These are phyloP conservation scores for Yponomeuta sedellus DNA, from an alignment of 2,888 invertebrate species.

Conservation along the genomic window DNA sequence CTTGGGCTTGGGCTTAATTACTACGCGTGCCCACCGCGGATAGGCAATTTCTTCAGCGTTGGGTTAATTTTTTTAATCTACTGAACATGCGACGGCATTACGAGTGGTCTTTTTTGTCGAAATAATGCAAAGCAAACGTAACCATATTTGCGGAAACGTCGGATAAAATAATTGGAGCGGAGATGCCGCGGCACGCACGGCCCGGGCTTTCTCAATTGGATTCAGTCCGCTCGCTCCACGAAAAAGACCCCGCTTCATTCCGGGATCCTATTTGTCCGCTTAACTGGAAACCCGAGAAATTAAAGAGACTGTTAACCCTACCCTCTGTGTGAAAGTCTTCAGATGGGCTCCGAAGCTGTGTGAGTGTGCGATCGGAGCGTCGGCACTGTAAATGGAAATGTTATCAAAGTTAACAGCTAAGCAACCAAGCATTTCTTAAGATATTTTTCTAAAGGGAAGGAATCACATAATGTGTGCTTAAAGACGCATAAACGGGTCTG, in stretches of 20 bases:
- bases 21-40: no score
- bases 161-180: conserved; percentile 45
- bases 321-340: not conserved
- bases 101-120: not conserved
- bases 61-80: not conserved
- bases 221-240: not conserved
- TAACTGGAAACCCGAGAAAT: conserved; percentile 3
- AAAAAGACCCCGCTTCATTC: not conserved
- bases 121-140: not conserved
- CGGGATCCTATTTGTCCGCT: not conserved
- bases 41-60: no score
- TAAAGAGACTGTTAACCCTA: not conserved
- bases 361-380: no score
- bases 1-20: no score
- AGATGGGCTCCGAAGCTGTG: no score
- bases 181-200: conserved; percentile 35
- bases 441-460: no score
- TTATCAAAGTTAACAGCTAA: no score
- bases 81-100: not conserved
- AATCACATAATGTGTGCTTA: no score
- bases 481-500: no score
- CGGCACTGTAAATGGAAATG: no score
- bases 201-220: not conserved
- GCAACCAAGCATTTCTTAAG: no score
- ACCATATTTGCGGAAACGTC: conserved; percentile 7